Percentiles rank a stretch among this genome's conserved stretches.
phyloP scores from a whole-genome alignment of 2,797 vertebrate species.

The Margarornis squamiger region DNA sequence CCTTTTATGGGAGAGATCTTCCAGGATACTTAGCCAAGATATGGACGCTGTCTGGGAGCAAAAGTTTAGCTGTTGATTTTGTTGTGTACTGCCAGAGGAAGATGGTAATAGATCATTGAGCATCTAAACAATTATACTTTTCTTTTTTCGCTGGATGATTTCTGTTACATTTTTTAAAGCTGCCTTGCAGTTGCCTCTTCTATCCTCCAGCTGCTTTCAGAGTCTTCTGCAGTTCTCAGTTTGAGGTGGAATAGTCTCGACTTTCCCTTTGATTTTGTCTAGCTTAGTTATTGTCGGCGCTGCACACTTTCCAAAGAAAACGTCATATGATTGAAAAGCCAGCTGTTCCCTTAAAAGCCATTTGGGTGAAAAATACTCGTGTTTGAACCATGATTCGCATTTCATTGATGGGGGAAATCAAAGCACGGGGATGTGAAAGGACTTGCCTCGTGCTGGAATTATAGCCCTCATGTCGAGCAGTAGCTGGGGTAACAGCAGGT shows the following conservation, averaged over 20 bases:
- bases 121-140: neutral
- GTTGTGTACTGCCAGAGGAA: neutral
- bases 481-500: neutral
- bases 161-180: neutral
- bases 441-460: neutral
- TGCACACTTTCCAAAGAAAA: neutral
- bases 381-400: neutral
- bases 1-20: neutral
- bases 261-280: constrained; percentile 11
- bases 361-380: neutral
- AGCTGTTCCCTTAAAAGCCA: neutral
- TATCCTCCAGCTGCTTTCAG: neutral
- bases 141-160: neutral
- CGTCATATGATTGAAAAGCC: neutral
- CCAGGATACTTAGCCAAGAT: neutral
- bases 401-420: neutral
- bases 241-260: neutral
- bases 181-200: neutral
- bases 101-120: neutral
- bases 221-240: neutral
- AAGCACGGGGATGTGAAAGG: neutral
- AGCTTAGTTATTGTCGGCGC: neutral
- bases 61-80: neutral
- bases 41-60: neutral
- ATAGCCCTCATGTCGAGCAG: neutral